Percentiles rank a stretch among this genome's conserved stretches.
These are phyloP conservation scores for Pitangus sulphuratus DNA, from an alignment of 2,797 vertebrate species.

Conservation along the genomic window DNA sequence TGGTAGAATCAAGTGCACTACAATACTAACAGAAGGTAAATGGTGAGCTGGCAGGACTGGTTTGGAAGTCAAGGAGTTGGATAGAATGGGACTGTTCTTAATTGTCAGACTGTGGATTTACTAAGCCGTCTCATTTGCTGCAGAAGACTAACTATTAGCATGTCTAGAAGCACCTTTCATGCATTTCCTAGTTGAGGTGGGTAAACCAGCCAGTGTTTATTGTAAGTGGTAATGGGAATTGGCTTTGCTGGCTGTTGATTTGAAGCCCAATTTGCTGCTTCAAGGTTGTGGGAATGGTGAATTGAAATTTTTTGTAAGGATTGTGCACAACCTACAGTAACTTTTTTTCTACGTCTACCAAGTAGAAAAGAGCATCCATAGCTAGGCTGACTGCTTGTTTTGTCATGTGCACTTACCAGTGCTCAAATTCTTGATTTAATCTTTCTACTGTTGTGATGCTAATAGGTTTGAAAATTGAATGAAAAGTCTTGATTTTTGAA, in stretches of 20 bases:
- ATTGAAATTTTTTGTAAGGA: neutral
- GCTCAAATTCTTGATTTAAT: neutral
- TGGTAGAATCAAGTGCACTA: neutral
- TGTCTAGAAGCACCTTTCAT: neutral
- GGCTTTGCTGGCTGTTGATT: neutral
- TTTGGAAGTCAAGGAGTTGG: neutral
- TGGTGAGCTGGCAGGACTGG: neutral
- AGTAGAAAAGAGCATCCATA: neutral
- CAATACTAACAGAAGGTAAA: neutral
- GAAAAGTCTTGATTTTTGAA: neutral
- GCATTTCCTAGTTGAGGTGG: neutral
- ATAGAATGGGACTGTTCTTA: neutral
- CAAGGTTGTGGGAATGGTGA: neutral
- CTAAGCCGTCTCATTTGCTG: neutral
- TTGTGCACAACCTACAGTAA: neutral
- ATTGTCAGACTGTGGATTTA: neutral
- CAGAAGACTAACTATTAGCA: neutral
- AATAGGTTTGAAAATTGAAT: neutral
- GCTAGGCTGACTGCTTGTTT: neutral
- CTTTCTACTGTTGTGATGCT: neutral
- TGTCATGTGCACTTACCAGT: neutral
- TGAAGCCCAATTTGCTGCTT: neutral
- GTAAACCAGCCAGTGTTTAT: neutral
- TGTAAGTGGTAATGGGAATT: neutral
- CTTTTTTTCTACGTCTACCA: neutral